Evolutionary conservation across 1,140 invertebrate species (phyloP), one percentile per base, ranked within the genome.

Genomic region (fruit fly (Drosophila melanogaster)): DNA sequence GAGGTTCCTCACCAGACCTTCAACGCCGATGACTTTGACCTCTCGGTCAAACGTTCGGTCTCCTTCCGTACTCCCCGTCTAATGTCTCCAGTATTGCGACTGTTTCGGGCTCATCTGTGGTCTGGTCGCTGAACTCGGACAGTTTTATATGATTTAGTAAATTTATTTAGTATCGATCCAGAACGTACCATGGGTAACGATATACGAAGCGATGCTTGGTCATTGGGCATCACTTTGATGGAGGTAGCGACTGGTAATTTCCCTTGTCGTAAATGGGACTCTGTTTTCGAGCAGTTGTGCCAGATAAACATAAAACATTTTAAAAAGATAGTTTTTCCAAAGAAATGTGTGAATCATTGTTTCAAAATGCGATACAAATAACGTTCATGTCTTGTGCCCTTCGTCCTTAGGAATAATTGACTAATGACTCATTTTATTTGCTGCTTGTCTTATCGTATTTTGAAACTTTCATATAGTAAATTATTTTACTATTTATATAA

Each of bases 181-280:
- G 95, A 95, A 86, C 94, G 95, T 46, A 95, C 94, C 49, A 94
- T 95, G 62, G 96, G 97, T 26, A 99, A 99, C 83, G 98, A 99
- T 92, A 97, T 99, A 0, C 94, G 98, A 61, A 98, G 97, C 35
- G 98, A 99, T 92, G 97, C 99, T 10, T 99, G 98, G 98, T 98
- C 98, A 24, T 93, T 99, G 56, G 96, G 96, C 8, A 97, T 97
- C 67, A 97, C 96, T 12, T 92, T 98, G 69, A 97, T 98, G 95
- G 98, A 99, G 93, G 95, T 99, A 15, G 96, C 98, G 0, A 98
- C 97, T 10, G 98, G 98, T 10, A 95, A 95, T 54, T 99, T 99
- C 93, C 98, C 98, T 0, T 99, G 99, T 92, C 97, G 96, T 10
- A 97, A 97, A 80, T 99, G 98, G 98, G 97, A 97, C 71, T 97